Base-by-base conservation (phyloP, 1,140 invertebrate species). In the Hycleus phaleratus region DNA sequence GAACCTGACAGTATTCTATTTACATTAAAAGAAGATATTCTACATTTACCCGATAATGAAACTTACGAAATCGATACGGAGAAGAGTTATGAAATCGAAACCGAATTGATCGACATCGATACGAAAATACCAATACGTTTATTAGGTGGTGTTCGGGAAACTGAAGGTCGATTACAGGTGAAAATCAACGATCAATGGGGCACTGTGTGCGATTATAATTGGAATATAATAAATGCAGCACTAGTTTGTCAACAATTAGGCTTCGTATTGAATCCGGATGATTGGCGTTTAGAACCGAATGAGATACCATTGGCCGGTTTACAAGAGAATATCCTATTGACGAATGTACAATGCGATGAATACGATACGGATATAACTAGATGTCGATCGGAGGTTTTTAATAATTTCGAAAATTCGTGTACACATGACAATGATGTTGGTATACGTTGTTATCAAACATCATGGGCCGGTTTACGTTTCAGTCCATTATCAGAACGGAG, bases 211-310 rank as follows among this genome's bases (percentile, higher is more conserved):
- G 93, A 93, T 77, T 91, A 98, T 71, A 89, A 87, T 26, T 99
- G 96, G 94, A 95, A 85, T 46, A 86, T 92, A n/a, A 79, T 85
- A 45, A 88, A 94, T 66, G 94, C 97, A 2, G 88, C 93, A 0
- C 74, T 98, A 18, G 95, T 93, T 0, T 98, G 97, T 71, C 91
- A 97, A 76, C 95, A 98, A 75, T 73, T 99, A 54, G 97, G 97
- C 0, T 78, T 94, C 47, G 91, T 90, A 0, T 79, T 97, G 4
- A 94, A 98, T 74, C 92, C 93, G 2, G 82, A 90, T 53, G 93
- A 97, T 74, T 98, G 95, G 90, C 82, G 83, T 52, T 73, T 95
- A 59, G 84, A 91, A 63, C 81, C 85, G 4, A 86, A 82, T 38
- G 85, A 90, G 75, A 86, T 93, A 59, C 90, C 91, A 2, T 78